Evolutionary conservation across 2,113 vertebrate species (phyloP).

Genomic region (Pyrgilauda ruficollis): DNA sequence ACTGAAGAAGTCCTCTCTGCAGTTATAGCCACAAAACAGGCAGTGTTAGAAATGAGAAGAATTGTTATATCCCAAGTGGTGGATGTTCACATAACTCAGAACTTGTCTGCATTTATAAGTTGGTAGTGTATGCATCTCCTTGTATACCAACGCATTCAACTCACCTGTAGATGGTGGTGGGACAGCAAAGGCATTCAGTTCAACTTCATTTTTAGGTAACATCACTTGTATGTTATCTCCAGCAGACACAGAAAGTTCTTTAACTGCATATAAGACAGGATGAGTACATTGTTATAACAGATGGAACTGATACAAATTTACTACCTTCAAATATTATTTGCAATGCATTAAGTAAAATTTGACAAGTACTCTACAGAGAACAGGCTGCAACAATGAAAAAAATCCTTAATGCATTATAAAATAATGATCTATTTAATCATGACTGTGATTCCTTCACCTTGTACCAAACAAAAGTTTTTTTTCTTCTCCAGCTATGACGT

Average conservation of each 20-base stretch:
- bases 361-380: not conserved
- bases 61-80: not conserved
- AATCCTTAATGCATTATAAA: not conserved
- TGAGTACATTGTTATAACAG: not conserved
- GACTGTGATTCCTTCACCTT: not conserved
- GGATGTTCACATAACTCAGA: not conserved
- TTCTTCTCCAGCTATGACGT: not conserved
- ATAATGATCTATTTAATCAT: not conserved
- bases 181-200: slow-evolving; percentile 69
- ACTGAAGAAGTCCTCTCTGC: not conserved
- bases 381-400: not conserved
- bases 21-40: not conserved
- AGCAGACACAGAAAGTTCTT: slow-evolving; percentile 68
- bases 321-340: not conserved
- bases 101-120: not conserved
- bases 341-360: not conserved
- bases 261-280: slow-evolving; percentile 54
- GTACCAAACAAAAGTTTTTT: not conserved
- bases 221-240: slow-evolving; percentile 70
- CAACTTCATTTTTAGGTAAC: slow-evolving; percentile 67
- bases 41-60: not conserved
- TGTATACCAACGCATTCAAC: not conserved
- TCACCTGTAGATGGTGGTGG: slow-evolving; percentile 70
- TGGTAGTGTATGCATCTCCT: not conserved
- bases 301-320: not conserved